phyloP scores from a whole-genome alignment of 2,797 vertebrate genomes.

The Alcedo atthis region DNA sequence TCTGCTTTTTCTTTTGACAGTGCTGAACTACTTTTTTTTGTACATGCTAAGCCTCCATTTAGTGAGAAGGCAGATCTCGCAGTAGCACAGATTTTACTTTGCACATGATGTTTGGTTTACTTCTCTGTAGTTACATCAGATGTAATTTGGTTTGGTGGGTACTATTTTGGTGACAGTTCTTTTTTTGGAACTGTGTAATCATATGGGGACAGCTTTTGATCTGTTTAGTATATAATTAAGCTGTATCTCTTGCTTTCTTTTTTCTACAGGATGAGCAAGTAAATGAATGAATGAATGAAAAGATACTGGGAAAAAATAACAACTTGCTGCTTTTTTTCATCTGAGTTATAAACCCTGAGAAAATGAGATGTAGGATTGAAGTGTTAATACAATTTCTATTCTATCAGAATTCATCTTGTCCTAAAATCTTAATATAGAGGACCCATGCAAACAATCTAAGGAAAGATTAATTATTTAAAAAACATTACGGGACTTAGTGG shows the following conservation, averaged over 20 bases:
- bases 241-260: not conserved
- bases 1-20: not conserved
- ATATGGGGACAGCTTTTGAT: constrained; percentile 33
- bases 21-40: not conserved
- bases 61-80: not conserved
- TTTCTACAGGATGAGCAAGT: not conserved
- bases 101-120: not conserved
- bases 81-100: not conserved
- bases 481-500: not conserved
- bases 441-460: not conserved
- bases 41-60: not conserved
- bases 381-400: constrained; percentile 12
- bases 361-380: constrained; percentile 30
- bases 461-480: not conserved
- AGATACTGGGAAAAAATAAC: not conserved
- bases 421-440: not conserved
- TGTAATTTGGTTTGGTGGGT: constrained; percentile 32
- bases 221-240: constrained; percentile 40
- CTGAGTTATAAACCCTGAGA: constrained; percentile 30
- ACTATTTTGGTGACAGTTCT: constrained; percentile 49
- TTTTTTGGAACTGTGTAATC: constrained; percentile 48
- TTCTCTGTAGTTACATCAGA: constrained; percentile 20
- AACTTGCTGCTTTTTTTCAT: not conserved
- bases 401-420: constrained; percentile 11
- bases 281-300: constrained; percentile 17